These are phyloP conservation scores for Andricus quercusramuli DNA, from an alignment of 2,888 invertebrate genomes.

Conservation along the genomic window DNA sequence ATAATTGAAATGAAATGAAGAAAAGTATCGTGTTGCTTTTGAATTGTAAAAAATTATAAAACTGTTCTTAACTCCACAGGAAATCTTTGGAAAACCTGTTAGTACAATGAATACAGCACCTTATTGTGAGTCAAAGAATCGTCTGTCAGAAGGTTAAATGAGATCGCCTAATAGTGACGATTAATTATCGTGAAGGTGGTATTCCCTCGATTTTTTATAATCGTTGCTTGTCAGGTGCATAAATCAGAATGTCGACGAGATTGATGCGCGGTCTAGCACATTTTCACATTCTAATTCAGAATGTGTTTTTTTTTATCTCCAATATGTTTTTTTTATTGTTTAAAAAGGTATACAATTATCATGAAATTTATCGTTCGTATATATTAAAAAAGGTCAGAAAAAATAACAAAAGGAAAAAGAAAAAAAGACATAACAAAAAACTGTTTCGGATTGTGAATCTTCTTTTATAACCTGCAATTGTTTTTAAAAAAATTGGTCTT, in stretches of 20 bases:
- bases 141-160: constrained; percentile 56
- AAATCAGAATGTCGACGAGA: constrained; percentile 6
- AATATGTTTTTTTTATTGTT: no score
- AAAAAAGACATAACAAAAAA: no score
- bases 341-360: no score
- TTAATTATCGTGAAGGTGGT: constrained; percentile 56
- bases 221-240: background rate
- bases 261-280: background rate
- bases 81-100: background rate
- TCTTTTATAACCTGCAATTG: no score
- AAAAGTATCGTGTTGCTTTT: no score
- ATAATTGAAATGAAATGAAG: background rate
- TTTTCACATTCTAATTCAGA: background rate
- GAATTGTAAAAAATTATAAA: no score
- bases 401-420: no score
- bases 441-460: no score
- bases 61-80: background rate
- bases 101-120: background rate
- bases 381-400: no score
- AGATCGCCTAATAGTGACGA: constrained; percentile 64
- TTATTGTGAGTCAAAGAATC: background rate
- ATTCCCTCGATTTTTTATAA: constrained; percentile 11
- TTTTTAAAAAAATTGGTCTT: no score
- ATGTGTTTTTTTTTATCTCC: no score
- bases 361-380: no score